phyloP scores from a whole-genome alignment of 2,113 vertebrate genomes.

The Strix uralensis region DNA sequence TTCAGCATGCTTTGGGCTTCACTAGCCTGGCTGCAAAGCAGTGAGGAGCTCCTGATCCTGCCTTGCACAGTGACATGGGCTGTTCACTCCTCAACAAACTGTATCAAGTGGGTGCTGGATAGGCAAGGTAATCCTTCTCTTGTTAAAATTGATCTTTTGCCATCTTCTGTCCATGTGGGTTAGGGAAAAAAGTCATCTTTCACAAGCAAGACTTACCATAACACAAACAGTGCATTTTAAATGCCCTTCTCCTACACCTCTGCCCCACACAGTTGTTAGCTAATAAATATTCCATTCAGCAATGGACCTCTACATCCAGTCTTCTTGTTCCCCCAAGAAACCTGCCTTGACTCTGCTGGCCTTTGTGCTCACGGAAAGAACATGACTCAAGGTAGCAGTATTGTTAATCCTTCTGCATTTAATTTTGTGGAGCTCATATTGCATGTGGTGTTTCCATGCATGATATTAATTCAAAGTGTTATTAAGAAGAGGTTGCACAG shows the following conservation, averaged over 20 bases:
- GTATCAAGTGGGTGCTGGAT: background rate
- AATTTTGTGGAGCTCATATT: background rate
- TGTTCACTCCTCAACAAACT: background rate
- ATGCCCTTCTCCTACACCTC: background rate
- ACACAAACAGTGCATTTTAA: background rate
- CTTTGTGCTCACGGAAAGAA: background rate
- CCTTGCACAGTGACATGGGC: too few relatives aligned
- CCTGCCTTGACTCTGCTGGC: background rate
- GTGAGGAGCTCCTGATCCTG: background rate
- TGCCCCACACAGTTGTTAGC: background rate
- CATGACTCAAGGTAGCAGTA: background rate
- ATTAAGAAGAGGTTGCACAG: background rate
- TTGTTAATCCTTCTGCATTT: background rate
- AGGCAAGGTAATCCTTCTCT: background rate
- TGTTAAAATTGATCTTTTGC: background rate
- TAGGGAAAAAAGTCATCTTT: background rate
- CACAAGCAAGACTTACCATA: background rate
- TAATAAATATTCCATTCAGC: background rate
- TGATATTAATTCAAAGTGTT: background rate
- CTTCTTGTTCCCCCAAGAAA: background rate
- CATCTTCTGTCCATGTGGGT: background rate
- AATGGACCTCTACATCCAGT: rapidly evolving
- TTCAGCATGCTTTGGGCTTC: background rate
- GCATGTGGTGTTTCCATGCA: background rate
- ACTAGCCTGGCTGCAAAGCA: background rate